Percentiles rank a stretch among this genome's conserved stretches.
Conservation (phyloP, 64 coral and sea anemone species). For the Montipora cactus region DNA sequence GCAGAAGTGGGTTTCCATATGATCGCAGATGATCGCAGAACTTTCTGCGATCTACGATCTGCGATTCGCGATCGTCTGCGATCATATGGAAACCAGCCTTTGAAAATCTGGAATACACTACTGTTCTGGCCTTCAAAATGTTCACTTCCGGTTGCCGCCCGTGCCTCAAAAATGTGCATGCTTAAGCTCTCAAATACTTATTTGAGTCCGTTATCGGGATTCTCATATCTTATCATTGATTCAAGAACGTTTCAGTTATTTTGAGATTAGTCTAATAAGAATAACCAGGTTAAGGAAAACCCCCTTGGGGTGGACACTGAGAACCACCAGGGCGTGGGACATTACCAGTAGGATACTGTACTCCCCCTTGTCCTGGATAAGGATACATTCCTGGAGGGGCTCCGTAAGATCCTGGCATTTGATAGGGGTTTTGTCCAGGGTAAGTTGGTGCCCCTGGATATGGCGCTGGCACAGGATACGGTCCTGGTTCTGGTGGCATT, state of each 20-base stretch:
- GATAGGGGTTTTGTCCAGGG: constrained; percentile 24
- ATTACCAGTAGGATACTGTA: constrained; percentile 25
- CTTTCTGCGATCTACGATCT: too few relatives aligned
- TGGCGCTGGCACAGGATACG: not conserved
- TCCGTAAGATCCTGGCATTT: not conserved
- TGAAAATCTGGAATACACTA: too few relatives aligned
- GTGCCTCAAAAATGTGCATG: too few relatives aligned
- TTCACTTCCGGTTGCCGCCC: too few relatives aligned
- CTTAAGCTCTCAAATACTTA: too few relatives aligned
- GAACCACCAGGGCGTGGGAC: not conserved
- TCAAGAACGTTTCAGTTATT: not conserved
- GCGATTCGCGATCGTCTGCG: too few relatives aligned
- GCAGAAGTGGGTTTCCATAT: too few relatives aligned
- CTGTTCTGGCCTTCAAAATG: too few relatives aligned
- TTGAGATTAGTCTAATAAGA: not conserved
- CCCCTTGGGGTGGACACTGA: not conserved
- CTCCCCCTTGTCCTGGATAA: not conserved
- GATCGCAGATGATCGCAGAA: too few relatives aligned
- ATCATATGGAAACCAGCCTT: too few relatives aligned
- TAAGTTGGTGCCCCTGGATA: constrained; percentile 46
- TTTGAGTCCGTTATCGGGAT: too few relatives aligned
- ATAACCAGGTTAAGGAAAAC: not conserved
- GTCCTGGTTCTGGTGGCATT: not conserved
- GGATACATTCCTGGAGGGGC: not conserved
- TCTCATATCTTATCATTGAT: too few relatives aligned